Base-by-base conservation (phyloP, 2,888 invertebrate species). In the Eledona agricola region DNA sequence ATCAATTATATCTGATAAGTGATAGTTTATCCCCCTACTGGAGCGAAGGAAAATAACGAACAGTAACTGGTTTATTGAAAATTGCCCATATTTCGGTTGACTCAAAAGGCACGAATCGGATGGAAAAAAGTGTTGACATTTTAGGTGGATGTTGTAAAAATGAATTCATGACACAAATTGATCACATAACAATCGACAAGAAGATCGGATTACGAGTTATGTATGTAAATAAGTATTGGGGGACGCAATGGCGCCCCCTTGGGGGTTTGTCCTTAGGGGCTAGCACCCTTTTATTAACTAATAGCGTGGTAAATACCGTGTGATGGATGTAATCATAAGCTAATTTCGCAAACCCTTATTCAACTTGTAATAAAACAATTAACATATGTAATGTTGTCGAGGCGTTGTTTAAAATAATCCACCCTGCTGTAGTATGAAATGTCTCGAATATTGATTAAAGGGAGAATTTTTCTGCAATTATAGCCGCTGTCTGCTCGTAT, bases 301-400 rank as follows among this genome's bases (percentile, higher is more conserved):
- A 75, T 75, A 74, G 75, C 72, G 75, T 71, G 75, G 75, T 76
- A 76, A 76, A 76, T 75, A 74, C 74, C 73, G 73, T 74, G 74
- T 76, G 75, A 75, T 75, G 72, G 72, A 73, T 72, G 70, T 74
- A 76, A 76, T 75, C 73, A 72, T 75, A 74, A 76, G 74, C 75
- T 75, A 76, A 75, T 76, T 74, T 70, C 55, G 60, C 65, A 59
- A 61, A 63, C 66, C 66, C 69, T 63, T 64, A 55, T 61, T 63
- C 69, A 60, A 65, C 64, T 68, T 64, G 65, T 72, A 70, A 73
- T 74, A 74, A 75, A 74, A 74, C 73, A 75, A 74, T 75, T 71
- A 74, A 69, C 74, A 74, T 73, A 72, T 68, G 66, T 66, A 67
- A 67, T 67, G 63, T 55, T 26, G 20, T 52, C 35, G 57, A 60